Evolutionary conservation across 2,888 invertebrate species (phyloP), one percentile per base, ranked within the genome.

Genomic region (Empis livida): DNA sequence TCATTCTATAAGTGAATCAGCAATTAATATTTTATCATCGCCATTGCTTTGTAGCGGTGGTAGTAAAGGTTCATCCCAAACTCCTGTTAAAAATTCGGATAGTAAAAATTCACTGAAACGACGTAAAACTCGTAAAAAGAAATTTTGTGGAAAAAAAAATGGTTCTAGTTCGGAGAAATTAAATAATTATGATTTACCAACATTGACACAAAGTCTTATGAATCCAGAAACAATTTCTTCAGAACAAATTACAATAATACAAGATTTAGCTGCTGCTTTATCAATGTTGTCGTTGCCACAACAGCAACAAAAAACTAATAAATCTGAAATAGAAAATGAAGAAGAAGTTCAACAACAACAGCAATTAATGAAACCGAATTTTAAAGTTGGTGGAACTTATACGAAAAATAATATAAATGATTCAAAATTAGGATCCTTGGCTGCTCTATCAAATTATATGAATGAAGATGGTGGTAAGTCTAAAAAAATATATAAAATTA

Each of bases 1-100:
- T 56, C 84, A 88, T 70, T 91, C 90, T 5, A 89, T 86, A 54
- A 92, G 92, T 3, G 92, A 93, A 69, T 89, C 90, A 2, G 91
- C 91, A 17, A 71, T 92, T 52, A 82, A 92, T 67, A 81, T 82
- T 44, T 71, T 90, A 45, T 73, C 77, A 1, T 73, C 76, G 0
- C 67, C 65, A 2, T 62, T 63, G 8, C 59, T 60, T 3, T 55
- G 60, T 9, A 58, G 59, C 3, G 59, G 59, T 32, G 38, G 17
- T 15, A 50, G 43, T 31, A 37, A 44, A 17, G 58, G 61, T 11
- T 59, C 63, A 10, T 50, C 54, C 17, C 49, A 42, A 42, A 46
- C 46, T 8, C 45, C 48, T 17, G 56, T 56, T 0, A 61, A 63
- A 43, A 62, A 61, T 43, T 61, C 62, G 10, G 68, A 67, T 30